Percentiles rank a stretch among this genome's conserved stretches.
These are phyloP conservation scores for Temnothorax unifasciatus DNA, from an alignment of 2,888 invertebrate species.

Conservation along the genomic window DNA sequence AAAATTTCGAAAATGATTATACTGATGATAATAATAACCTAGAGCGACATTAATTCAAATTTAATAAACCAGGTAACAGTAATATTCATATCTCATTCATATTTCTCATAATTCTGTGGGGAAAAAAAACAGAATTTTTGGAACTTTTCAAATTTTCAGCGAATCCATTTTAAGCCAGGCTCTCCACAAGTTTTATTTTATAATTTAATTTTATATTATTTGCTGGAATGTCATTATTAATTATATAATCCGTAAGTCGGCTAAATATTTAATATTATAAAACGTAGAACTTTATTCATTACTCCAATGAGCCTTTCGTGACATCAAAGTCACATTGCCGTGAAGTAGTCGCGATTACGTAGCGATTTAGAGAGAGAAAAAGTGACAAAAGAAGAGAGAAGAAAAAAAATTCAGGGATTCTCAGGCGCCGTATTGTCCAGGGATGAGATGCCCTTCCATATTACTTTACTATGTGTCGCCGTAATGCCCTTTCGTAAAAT, in stretches of 20 bases:
- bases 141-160: background rate
- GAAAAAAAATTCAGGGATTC: slow-evolving; percentile 63
- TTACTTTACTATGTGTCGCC: slow-evolving; percentile 79
- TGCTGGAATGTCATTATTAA: background rate
- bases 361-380: slow-evolving; percentile 42
- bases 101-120: background rate
- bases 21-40: background rate
- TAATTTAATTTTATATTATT: background rate
- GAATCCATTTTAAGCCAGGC: background rate
- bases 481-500: slow-evolving; percentile 80
- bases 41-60: background rate
- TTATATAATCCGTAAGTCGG: background rate
- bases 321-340: slow-evolving; percentile 9
- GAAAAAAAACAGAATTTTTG: background rate
- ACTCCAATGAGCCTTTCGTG: background rate
- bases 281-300: slow-evolving; percentile 9
- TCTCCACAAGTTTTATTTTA: background rate
- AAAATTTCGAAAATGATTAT: background rate
- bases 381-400: slow-evolving; percentile 15
- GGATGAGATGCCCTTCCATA: slow-evolving; percentile 80
- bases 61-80: background rate
- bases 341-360: slow-evolving; percentile 35
- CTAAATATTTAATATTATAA: background rate
- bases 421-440: slow-evolving; percentile 79
- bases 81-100: background rate